Evolutionary conservation across 2,113 vertebrate species (phyloP).

Genomic region (Nanorana parkeri): DNA sequence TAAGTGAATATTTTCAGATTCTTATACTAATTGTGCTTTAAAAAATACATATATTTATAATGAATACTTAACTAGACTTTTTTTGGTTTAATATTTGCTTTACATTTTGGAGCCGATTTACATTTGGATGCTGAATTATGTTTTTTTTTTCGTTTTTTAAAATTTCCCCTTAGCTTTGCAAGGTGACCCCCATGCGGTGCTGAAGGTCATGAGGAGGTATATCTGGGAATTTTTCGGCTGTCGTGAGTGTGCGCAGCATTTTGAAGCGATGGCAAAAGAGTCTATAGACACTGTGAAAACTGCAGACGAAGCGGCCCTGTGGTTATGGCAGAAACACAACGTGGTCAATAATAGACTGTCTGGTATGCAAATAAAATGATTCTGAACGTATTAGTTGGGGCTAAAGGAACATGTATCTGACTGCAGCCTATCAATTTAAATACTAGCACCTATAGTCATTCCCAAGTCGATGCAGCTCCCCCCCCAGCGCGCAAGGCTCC

Average conservation of each 20-base stretch:
- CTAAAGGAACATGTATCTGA: no score
- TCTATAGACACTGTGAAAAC: slow-evolving; percentile 74
- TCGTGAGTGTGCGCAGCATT: slow-evolving; percentile 84
- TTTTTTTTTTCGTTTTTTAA: neutral
- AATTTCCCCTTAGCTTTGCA: slow-evolving; percentile 75
- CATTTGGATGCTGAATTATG: no score
- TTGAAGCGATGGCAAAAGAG: slow-evolving; percentile 82
- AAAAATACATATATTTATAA: no score
- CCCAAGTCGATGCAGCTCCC: neutral
- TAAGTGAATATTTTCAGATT: no score
- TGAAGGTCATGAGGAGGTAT: slow-evolving; percentile 84
- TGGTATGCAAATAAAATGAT: slow-evolving; percentile 67
- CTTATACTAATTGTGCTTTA: no score
- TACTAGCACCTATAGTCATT: neutral
- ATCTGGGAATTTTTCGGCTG: slow-evolving; percentile 90
- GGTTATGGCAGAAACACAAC: slow-evolving; percentile 96
- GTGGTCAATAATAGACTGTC: slow-evolving; percentile 83
- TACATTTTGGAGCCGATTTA: no score
- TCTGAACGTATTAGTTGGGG: no score
- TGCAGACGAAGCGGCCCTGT: slow-evolving; percentile 79
- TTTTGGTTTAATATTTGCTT: no score
- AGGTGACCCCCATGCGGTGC: slow-evolving; percentile 73
- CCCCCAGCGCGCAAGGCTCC: no score
- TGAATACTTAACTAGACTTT: no score
- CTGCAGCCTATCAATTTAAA: no score